phyloP scores from a whole-genome alignment of 2,888 invertebrate genomes.

The Andrena marginata region DNA sequence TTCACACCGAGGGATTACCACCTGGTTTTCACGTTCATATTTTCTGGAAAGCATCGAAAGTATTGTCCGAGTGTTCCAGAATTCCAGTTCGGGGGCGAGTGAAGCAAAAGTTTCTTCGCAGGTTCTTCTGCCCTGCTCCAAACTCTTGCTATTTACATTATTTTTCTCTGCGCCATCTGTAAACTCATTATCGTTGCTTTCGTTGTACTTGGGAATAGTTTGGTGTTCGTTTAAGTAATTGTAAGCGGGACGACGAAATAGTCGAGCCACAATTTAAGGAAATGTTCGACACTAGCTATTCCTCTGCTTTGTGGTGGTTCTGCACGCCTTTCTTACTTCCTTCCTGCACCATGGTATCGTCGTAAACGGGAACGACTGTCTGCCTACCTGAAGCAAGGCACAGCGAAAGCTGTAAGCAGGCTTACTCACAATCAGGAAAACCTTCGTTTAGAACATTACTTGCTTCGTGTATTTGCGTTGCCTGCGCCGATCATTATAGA shows the following conservation, averaged over 20 bases:
- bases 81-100: too few relatives aligned
- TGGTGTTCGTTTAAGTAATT: conserved; percentile 14
- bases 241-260: conserved; percentile 1
- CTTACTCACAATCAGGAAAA: background rate
- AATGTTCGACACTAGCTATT: conserved; percentile 18
- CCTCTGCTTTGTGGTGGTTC: conserved; percentile 19
- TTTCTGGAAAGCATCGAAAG: too few relatives aligned
- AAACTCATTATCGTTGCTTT: conserved; percentile 1
- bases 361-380: conserved; percentile 37
- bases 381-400: conserved; percentile 24
- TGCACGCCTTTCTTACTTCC: conserved; percentile 20
- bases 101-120: too few relatives aligned
- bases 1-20: too few relatives aligned
- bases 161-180: too few relatives aligned
- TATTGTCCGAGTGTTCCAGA: too few relatives aligned
- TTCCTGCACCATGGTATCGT: conserved; percentile 24
- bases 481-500: too few relatives aligned
- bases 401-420: conserved; percentile 13
- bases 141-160: too few relatives aligned
- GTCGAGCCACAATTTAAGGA: conserved; percentile 28
- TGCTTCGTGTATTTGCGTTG: too few relatives aligned
- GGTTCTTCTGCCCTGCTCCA: too few relatives aligned
- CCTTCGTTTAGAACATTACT: too few relatives aligned
- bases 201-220: background rate
- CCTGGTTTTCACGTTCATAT: too few relatives aligned